A percentile compares a stretch with the other conserved stretches of the same genome.
Conservation (phyloP, 2,797 vertebrate genomes). For the Spinus olivaceus region DNA sequence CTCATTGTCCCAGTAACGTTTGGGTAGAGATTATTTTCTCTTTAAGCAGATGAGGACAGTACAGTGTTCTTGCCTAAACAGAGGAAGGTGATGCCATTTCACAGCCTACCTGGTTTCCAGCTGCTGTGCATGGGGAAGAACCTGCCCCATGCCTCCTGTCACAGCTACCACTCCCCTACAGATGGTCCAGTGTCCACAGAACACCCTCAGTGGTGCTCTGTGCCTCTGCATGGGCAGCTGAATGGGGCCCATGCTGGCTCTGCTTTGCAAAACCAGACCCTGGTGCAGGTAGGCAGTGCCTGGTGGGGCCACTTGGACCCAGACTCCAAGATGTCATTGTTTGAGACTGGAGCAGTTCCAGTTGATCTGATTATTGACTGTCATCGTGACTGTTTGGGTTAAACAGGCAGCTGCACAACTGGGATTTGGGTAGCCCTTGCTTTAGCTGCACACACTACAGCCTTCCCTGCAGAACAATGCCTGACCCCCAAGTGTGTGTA, state of each 20-base stretch:
- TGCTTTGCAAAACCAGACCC: not conserved
- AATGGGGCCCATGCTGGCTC: rapidly evolving
- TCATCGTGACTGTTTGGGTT: not conserved
- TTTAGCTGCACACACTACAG: not conserved
- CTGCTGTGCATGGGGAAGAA: not conserved
- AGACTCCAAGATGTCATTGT: not conserved
- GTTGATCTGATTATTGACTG: not conserved
- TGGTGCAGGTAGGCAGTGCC: not conserved
- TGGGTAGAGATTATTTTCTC: not conserved
- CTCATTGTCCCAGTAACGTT: not conserved
- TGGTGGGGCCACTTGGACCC: not conserved
- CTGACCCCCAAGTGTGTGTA: not conserved
- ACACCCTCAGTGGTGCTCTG: not conserved
- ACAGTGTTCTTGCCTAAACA: not conserved
- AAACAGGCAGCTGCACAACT: not conserved
- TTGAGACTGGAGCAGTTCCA: not conserved
- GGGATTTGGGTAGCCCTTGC: not conserved
- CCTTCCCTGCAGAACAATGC: not conserved
- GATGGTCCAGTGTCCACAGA: not conserved
- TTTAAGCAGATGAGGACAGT: not conserved
- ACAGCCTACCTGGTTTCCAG: not conserved
- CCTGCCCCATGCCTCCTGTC: not conserved
- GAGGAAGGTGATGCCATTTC: not conserved
- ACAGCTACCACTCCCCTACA: not conserved
- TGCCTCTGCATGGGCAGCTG: not conserved